phyloP scores from a whole-genome alignment of 2,888 invertebrate species.

The Melipona bicolor region DNA sequence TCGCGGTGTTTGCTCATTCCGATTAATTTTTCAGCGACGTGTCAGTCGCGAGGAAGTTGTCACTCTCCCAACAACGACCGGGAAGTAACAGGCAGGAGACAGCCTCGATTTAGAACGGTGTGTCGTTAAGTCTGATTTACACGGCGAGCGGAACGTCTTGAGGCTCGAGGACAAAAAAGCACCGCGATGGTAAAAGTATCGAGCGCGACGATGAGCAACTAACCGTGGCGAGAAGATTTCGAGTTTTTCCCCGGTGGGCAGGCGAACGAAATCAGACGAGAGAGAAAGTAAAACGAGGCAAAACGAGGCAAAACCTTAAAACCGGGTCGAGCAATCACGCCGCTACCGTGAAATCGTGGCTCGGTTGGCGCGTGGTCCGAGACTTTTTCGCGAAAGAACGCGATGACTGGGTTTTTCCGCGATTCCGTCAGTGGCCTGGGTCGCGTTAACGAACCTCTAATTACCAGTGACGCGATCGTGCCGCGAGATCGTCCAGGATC shows the following conservation, averaged over 20 bases:
- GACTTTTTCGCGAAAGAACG: constrained; percentile 8
- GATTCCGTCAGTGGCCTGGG: background rate
- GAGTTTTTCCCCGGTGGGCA: background rate
- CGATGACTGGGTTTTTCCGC: background rate
- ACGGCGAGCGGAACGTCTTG: background rate
- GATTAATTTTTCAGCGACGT: background rate
- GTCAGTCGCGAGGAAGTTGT: background rate
- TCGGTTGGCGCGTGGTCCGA: background rate
- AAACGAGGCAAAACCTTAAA: background rate
- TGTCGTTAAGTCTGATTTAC: background rate
- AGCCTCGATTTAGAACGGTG: background rate
- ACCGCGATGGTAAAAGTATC: background rate
- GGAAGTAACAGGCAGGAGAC: background rate
- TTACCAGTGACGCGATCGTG: constrained; percentile 15
- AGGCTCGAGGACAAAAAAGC: background rate
- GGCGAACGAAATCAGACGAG: background rate
- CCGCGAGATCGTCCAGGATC: constrained; percentile 27
- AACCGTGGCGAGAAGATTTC: background rate
- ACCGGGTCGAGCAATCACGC: background rate
- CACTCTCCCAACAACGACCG: background rate
- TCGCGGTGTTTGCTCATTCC: no score
- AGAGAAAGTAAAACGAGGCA: background rate
- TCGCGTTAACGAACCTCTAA: constrained; percentile 41
- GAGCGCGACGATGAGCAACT: background rate
- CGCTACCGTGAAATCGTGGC: background rate